Evolutionary conservation across 2,888 invertebrate genomes (phyloP), one percentile per base, ranked within the genome.

Genomic region (Danaus chrysippus): DNA sequence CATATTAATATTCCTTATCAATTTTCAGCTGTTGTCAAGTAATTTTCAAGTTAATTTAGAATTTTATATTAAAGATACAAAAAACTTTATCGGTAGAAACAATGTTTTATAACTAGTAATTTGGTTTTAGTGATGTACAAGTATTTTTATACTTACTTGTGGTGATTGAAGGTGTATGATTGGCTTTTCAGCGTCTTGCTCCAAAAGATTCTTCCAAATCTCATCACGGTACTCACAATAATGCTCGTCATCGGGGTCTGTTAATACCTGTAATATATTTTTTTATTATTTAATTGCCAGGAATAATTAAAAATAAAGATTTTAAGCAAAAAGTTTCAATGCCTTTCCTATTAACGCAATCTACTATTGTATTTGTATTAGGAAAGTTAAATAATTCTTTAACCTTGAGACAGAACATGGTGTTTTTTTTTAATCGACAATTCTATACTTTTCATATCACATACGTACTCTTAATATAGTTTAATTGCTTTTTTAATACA

Each of bases 151-250:
- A 49, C 64, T 68, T 75, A 91, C 92, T 82, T 91, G 91, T 65
- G 92, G 92, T 68, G 91, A 91, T 62, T 87, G 88, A n/a, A 91
- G 78, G 59, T 84, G 86, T 54, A 91, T 88, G 1, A 77, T 83
- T 0, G 84, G 84, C 62, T 84, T 88, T 57, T 84, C 78, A 0
- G 84, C 78, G 63, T 91, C 90, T 69, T 88, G 88, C 71, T 84
- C 83, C 65, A 91, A 69, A 53, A 91, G 71, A 58, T 79, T 83
- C 64, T 84, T 80, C 90, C 90, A 91, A 61, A 90, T 91, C 42
- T 90, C 90, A 15, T 89, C 84, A 57, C 79, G 77, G 69, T 90
- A 90, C 71, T 86, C 88, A 65, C 86, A 87, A 56, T 81, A 75
- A 64, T 83, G 84, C n/a, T 89, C 87, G 59, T 84, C 81, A 59